Conservation (phyloP, 2,113 vertebrate genomes). For the Barbus barbus region DNA sequence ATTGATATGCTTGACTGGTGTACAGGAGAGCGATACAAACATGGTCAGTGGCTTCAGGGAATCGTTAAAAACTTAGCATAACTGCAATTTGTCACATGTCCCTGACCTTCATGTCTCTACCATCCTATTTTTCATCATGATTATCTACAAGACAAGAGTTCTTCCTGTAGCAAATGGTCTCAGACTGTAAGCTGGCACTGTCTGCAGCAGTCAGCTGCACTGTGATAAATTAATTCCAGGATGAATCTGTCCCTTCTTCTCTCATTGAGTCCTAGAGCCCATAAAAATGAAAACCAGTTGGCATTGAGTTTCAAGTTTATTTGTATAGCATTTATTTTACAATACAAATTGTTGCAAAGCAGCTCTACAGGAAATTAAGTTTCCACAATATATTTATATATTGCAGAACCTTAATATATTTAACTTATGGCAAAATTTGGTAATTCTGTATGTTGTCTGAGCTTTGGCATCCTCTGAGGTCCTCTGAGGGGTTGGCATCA, state of each 20-base stretch:
- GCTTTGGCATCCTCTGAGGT: too few species aligned
- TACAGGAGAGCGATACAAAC: not conserved
- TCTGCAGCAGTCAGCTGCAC: not conserved
- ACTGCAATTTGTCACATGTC: slow-evolving; percentile 1
- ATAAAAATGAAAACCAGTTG: not conserved
- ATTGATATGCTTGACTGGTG: slow-evolving; percentile 4
- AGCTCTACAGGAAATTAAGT: too few species aligned
- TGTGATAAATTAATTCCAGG: slow-evolving; percentile 18
- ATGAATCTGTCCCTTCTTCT: slow-evolving; percentile 17
- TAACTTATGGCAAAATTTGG: too few species aligned
- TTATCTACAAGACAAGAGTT: not conserved
- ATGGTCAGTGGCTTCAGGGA: slow-evolving; percentile 7
- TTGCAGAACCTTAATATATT: too few species aligned
- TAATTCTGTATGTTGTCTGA: too few species aligned
- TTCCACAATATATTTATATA: too few species aligned
- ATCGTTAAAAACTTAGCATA: not conserved
- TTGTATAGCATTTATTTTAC: too few species aligned
- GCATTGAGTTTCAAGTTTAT: not conserved
- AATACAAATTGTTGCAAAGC: too few species aligned
- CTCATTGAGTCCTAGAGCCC: not conserved
- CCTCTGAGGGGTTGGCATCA: too few species aligned
- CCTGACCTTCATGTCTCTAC: not conserved
- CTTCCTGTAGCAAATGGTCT: slow-evolving; percentile 18
- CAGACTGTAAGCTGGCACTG: not conserved
- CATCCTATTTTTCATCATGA: slow-evolving; percentile 8